Evolutionary conservation across 2,797 vertebrate genomes (phyloP), one percentile per base, ranked within the genome.

Genomic region (Cuniculus paca): DNA sequence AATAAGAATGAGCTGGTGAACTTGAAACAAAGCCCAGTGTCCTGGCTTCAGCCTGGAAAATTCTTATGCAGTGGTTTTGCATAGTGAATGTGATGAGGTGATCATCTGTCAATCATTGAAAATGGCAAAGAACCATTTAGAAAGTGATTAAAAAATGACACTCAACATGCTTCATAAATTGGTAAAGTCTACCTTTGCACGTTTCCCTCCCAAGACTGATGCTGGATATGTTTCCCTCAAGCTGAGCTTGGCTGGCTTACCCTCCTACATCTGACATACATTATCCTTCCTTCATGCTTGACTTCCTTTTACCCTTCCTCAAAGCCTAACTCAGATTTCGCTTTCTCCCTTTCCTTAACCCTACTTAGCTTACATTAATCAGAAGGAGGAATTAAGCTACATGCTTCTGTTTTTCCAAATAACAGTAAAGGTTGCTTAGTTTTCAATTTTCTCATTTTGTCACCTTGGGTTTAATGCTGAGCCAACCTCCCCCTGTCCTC

Each of bases 371-470:
- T 77, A 48, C 14, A 82, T 19, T 83, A 74, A 81, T 72, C 75
- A 90, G 48, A 75, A 86, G 54, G 56, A 94, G 63, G 12, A 97
- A 88, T 68, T 85, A 36, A 68, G 12, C 11, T 50, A 74, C 58
- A 63, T 79, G 61, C 50, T 96, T 70, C 52, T 92, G 39, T 81
- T 92, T 77, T 87, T 42, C 48, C 58, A 85, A 95, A 81, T 45
- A 92, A 89, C 24, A 82, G 20, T 36, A 85, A 78, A 74, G 36
- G 83, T 85, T 88, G 10, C 65, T 75, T 85, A 63, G 28, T 63
- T 96, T 92, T n/a, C 74, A 88, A 81, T 74, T 42, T 90, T 87
- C 77, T 81, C 50, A 88, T 81, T 95, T 92, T 31, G 90, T 90
- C 34, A 45, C 56, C 22, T 95, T 74, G 50, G 24, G 7, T 63